Evolutionary conservation across 2,888 invertebrate genomes (phyloP).

Genomic region (Alviniconcha strummeri): DNA sequence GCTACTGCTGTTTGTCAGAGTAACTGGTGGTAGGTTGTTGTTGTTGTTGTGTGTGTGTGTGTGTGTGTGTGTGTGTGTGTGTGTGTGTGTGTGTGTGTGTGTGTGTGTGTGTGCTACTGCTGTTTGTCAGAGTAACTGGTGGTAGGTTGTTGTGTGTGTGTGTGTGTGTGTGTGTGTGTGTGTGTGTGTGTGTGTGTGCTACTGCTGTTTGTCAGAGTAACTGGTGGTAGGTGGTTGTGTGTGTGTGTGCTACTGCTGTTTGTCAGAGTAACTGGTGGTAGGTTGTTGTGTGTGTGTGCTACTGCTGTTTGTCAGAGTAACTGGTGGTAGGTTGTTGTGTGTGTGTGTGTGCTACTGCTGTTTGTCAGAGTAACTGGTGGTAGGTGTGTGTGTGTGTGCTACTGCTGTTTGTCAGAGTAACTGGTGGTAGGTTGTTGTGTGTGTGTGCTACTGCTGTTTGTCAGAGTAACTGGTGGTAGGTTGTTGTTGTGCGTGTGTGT

Average conservation of each 20-base stretch:
- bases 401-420: too few relatives aligned
- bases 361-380: too few relatives aligned
- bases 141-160: conserved; percentile 11
- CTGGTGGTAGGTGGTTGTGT: background rate
- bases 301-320: too few relatives aligned
- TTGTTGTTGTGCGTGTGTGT: conserved; percentile 5
- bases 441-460: too few relatives aligned
- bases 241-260: background rate
- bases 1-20: too few relatives aligned
- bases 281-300: background rate
- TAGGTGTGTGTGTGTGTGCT: background rate
- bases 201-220: too few relatives aligned
- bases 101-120: background rate
- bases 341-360: background rate
- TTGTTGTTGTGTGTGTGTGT: background rate
- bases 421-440: background rate
- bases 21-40: too few relatives aligned
- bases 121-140: too few relatives aligned
- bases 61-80: conserved; percentile 19
- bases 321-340: too few relatives aligned
- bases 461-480: too few relatives aligned
- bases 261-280: background rate
- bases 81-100: conserved; percentile 3
- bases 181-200: background rate
- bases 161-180: conserved; percentile 16